These are phyloP conservation scores for Crotalus horridus DNA, from an alignment of 2,113 vertebrate species.

Conservation along the genomic window DNA sequence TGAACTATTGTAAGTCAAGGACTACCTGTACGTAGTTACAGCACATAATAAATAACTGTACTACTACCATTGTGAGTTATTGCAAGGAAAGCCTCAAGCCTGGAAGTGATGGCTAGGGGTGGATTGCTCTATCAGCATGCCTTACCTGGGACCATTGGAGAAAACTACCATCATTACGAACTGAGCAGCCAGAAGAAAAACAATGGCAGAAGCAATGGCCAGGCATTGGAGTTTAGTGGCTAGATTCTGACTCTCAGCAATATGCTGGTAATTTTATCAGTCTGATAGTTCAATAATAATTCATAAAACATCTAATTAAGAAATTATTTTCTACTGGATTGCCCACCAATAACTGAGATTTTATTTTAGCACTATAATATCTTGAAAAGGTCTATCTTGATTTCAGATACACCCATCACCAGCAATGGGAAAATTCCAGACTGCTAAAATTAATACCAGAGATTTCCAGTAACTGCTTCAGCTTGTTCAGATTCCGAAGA, in stretches of 20 bases:
- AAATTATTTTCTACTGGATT: not conserved
- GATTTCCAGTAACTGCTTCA: not conserved
- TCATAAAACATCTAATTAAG: not conserved
- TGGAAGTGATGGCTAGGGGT: not conserved
- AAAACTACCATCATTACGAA: not conserved
- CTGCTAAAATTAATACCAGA: slow-evolving; percentile 2
- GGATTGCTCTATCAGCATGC: not conserved
- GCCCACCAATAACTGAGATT: not conserved
- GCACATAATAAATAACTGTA: not conserved
- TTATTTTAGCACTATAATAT: not conserved
- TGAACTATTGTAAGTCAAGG: not conserved
- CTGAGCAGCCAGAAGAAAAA: not conserved
- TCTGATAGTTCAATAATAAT: not conserved
- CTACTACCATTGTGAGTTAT: not conserved
- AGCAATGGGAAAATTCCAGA: not conserved
- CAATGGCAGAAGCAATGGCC: not conserved
- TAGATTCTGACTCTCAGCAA: not conserved
- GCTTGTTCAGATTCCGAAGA: slow-evolving; percentile 15
- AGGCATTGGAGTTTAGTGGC: not conserved
- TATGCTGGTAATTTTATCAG: not conserved
- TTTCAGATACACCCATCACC: not conserved
- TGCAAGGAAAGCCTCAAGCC: not conserved
- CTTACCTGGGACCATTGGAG: not conserved
- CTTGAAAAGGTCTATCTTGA: not conserved
- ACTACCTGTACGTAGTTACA: not conserved